A percentile compares a stretch with the other conserved stretches of the same genome.
Evolutionary conservation across 2,113 vertebrate species (phyloP).

Genomic region (Myrmophylax atrothorax): DNA sequence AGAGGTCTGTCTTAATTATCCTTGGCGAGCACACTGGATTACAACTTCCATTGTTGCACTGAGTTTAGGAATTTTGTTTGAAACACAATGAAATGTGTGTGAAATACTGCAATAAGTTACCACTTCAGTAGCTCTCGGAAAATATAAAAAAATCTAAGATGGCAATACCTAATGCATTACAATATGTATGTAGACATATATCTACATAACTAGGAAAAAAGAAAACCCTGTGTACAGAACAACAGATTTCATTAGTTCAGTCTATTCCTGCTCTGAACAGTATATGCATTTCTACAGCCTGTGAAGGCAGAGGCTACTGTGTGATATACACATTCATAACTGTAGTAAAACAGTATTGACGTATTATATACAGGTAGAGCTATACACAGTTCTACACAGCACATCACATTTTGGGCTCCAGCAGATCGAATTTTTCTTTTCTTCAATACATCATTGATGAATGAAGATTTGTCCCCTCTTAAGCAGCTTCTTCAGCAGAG

Average conservation of each 20-base stretch:
- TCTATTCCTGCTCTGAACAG: slow-evolving; percentile 47
- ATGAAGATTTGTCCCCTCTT: neutral
- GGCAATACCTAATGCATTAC: slow-evolving; percentile 10
- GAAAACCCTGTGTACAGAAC: slow-evolving; percentile 34
- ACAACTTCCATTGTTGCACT: neutral
- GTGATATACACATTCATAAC: slow-evolving; percentile 13
- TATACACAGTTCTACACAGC: slow-evolving; percentile 28
- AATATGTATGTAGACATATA: neutral
- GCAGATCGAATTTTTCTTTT: neutral
- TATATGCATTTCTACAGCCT: slow-evolving; percentile 52
- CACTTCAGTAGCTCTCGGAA: neutral
- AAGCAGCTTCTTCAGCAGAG: slow-evolving; percentile 89
- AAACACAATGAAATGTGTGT: neutral
- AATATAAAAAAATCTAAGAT: slow-evolving; percentile 38
- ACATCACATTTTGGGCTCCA: slow-evolving; percentile 39
- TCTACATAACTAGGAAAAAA: slow-evolving; percentile 47
- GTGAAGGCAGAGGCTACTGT: slow-evolving; percentile 9
- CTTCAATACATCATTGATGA: neutral
- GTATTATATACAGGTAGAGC: slow-evolving; percentile 9
- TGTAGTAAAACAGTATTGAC: slow-evolving; percentile 3
- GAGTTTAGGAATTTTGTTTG: neutral
- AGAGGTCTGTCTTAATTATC: neutral
- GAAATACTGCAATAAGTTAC: neutral
- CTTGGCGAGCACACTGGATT: neutral
- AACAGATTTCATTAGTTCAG: slow-evolving; percentile 15